Evolutionary conservation across 2,113 vertebrate species (phyloP).

Genomic region (Scytalopus superciliaris): DNA sequence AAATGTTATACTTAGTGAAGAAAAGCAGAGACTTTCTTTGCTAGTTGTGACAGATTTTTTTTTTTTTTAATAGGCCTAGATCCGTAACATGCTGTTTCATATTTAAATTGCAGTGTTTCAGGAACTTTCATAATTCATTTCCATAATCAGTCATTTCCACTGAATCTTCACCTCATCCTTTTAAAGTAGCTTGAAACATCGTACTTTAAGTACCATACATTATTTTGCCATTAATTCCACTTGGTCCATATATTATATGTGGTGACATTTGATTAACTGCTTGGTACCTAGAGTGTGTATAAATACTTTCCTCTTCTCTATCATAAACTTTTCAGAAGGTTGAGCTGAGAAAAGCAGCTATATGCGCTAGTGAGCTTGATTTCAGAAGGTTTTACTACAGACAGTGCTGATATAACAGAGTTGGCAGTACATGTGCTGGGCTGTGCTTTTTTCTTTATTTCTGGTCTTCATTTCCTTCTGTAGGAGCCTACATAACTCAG

Average conservation of each 20-base stretch:
- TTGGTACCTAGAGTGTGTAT: not conserved
- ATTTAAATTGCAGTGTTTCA: not conserved
- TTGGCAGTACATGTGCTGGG: not conserved
- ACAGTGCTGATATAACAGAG: not conserved
- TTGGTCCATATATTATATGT: not conserved
- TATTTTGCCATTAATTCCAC: not conserved
- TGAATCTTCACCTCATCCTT: not conserved
- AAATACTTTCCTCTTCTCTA: not conserved
- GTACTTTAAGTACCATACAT: not conserved
- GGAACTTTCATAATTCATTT: not conserved
- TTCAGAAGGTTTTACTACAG: conserved; percentile 8
- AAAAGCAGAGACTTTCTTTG: not conserved
- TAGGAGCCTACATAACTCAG: not conserved
- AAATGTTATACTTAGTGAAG: not conserved
- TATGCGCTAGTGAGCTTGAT: not conserved
- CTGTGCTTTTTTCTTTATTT: not conserved
- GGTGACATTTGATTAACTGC: conserved; percentile 9
- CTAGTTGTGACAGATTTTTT: not conserved
- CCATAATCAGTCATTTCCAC: not conserved
- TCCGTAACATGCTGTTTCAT: not conserved
- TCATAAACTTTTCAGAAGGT: not conserved
- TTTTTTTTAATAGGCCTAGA: not conserved
- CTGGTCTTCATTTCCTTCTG: not conserved
- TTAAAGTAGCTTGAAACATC: not conserved
- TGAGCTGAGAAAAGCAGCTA: not conserved